phyloP scores from a whole-genome alignment of 2,888 invertebrate genomes.

The Schrankia costaestrigalis region DNA sequence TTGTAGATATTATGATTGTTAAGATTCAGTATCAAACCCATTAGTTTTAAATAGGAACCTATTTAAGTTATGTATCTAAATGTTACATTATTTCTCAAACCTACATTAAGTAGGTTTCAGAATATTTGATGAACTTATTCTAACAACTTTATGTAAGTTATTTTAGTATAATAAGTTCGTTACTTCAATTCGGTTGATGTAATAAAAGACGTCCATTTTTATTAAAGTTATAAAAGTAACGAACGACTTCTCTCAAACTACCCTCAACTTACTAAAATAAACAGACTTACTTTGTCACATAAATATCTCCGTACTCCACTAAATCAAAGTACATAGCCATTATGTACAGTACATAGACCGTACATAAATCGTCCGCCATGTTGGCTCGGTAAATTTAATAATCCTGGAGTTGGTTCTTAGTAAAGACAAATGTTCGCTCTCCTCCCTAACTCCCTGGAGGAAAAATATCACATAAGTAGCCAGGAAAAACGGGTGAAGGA shows the following conservation, averaged over 20 bases:
- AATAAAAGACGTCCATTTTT: too few species aligned
- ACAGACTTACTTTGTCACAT: conserved; percentile 11
- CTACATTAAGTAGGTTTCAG: too few species aligned
- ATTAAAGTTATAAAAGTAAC: too few species aligned
- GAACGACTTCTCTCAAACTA: conserved; percentile 3
- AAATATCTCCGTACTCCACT: conserved; percentile 29
- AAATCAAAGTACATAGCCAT: conserved; percentile 35
- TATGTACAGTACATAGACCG: conserved; percentile 27
- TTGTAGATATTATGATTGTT: too few species aligned
- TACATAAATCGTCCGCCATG: conserved; percentile 44
- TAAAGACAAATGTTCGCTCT: conserved; percentile 63
- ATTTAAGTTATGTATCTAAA: too few species aligned
- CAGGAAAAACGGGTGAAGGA: conserved; percentile 35
- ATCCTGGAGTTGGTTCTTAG: conserved; percentile 47
- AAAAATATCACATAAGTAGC: conserved; percentile 52
- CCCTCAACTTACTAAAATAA: conserved; percentile 10
- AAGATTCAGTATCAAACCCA: too few species aligned
- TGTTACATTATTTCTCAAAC: too few species aligned
- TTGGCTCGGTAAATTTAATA: conserved; percentile 67
- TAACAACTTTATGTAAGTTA: too few species aligned
- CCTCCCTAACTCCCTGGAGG: conserved; percentile 41
- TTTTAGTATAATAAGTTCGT: too few species aligned
- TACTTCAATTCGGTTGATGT: too few species aligned
- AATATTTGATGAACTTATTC: too few species aligned
- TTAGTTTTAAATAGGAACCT: too few species aligned